Conservation (phyloP, 2,797 vertebrate species). For the Enteromius mattozi region DNA sequence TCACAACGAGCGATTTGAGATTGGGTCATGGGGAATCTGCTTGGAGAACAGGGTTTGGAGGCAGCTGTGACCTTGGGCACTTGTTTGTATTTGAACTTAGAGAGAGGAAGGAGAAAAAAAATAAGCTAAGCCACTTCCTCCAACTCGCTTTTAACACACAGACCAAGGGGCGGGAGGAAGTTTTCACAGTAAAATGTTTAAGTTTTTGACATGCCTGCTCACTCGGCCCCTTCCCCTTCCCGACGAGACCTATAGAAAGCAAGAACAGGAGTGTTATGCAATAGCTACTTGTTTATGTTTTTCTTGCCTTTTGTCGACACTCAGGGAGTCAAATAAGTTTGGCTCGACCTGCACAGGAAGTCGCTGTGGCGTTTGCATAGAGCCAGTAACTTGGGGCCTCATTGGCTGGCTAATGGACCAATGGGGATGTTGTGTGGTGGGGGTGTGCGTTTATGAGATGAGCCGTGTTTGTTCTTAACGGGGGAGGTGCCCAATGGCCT, state of each 20-base stretch:
- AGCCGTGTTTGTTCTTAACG: slow-evolving; percentile 50
- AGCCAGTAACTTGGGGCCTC: slow-evolving; percentile 59
- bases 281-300: slow-evolving; percentile 40
- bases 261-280: slow-evolving; percentile 23
- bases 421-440: slow-evolving; percentile 62
- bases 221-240: neutral
- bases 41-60: slow-evolving; percentile 6
- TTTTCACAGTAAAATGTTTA: neutral
- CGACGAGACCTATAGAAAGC: neutral
- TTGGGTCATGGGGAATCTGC: neutral
- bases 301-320: slow-evolving; percentile 18
- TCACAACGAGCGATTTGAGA: slow-evolving; percentile 11
- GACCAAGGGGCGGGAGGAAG: slow-evolving; percentile 13
- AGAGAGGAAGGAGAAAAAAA: slow-evolving; percentile 30
- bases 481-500: slow-evolving; percentile 58
- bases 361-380: slow-evolving; percentile 64
- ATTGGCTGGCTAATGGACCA: slow-evolving; percentile 70
- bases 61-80: slow-evolving; percentile 25
- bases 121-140: slow-evolving; percentile 54
- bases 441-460: slow-evolving; percentile 25
- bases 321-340: slow-evolving; percentile 29
- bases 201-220: slow-evolving; percentile 21
- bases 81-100: slow-evolving; percentile 34
- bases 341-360: slow-evolving; percentile 66
- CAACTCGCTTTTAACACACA: slow-evolving; percentile 36